Percentiles rank a stretch among this genome's conserved stretches.
phyloP scores from a whole-genome alignment of 2,113 vertebrate genomes.

The Amphiprion ocellaris region DNA sequence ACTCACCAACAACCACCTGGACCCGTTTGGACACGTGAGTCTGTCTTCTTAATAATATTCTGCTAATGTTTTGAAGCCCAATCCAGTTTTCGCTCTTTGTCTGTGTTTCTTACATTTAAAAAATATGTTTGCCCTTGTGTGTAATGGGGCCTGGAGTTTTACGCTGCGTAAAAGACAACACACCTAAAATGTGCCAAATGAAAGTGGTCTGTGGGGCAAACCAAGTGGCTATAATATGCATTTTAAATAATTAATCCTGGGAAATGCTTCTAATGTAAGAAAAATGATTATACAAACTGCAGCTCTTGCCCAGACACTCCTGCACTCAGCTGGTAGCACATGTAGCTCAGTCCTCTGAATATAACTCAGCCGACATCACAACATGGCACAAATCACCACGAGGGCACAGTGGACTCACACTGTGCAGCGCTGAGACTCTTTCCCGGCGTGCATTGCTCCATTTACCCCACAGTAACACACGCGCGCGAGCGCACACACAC shows the following conservation, averaged over 20 bases:
- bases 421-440: background rate
- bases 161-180: background rate
- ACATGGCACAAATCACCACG: conserved; percentile 54
- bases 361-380: conserved; percentile 55
- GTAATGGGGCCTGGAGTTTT: background rate
- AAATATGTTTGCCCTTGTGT: background rate
- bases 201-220: background rate
- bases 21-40: conserved; percentile 98
- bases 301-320: conserved; percentile 2
- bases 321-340: conserved; percentile 13
- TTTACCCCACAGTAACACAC: too few relatives aligned
- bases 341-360: conserved; percentile 5
- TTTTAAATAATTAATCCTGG: conserved; percentile 47
- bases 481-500: background rate
- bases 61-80: background rate
- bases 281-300: conserved; percentile 29
- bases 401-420: background rate
- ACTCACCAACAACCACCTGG: conserved; percentile 98
- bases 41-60: background rate
- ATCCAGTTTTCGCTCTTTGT: background rate
- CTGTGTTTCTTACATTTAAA: too few relatives aligned
- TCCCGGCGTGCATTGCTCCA: too few relatives aligned
- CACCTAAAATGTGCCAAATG: background rate
- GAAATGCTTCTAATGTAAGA: conserved; percentile 35
- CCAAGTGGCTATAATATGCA: conserved; percentile 1